Percentiles rank a stretch among this genome's conserved stretches.
Evolutionary conservation across 2,113 vertebrate genomes (phyloP).

Genomic region (Caranx ignobilis): DNA sequence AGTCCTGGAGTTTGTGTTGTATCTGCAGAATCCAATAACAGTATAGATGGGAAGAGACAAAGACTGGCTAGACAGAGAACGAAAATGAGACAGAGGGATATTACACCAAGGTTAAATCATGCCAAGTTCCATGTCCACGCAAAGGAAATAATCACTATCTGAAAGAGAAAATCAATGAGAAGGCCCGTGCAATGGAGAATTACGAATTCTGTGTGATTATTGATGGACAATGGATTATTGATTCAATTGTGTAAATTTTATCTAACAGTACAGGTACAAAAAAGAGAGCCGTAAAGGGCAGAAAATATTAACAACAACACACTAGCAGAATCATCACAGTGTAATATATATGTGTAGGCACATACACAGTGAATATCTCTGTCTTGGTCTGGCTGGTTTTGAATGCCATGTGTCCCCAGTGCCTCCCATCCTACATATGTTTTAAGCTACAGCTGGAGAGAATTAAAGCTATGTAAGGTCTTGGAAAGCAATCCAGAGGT

Average conservation of each 20-base stretch:
- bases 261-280: not conserved
- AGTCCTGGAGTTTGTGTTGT: conserved; percentile 44
- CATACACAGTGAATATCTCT: conserved; percentile 30
- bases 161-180: not conserved
- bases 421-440: conserved; percentile 55
- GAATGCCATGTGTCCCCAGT: conserved; percentile 49
- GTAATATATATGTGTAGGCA: not conserved
- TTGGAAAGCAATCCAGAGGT: conserved; percentile 66
- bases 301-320: conserved; percentile 10
- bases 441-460: conserved; percentile 78
- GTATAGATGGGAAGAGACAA: conserved; percentile 13
- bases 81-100: conserved; percentile 10
- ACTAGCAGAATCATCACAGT: conserved; percentile 5
- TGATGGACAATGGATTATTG: too few species aligned
- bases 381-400: conserved; percentile 30
- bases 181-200: not conserved
- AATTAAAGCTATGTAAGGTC: conserved; percentile 73
- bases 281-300: not conserved
- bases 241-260: not conserved
- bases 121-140: conserved; percentile 1
- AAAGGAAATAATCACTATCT: conserved; percentile 6
- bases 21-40: conserved; percentile 49
- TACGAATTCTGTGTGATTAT: too few species aligned
- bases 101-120: conserved; percentile 24
- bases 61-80: conserved; percentile 38